phyloP scores from a whole-genome alignment of 2,797 vertebrate genomes.

The Pachyuromys duprasi region DNA sequence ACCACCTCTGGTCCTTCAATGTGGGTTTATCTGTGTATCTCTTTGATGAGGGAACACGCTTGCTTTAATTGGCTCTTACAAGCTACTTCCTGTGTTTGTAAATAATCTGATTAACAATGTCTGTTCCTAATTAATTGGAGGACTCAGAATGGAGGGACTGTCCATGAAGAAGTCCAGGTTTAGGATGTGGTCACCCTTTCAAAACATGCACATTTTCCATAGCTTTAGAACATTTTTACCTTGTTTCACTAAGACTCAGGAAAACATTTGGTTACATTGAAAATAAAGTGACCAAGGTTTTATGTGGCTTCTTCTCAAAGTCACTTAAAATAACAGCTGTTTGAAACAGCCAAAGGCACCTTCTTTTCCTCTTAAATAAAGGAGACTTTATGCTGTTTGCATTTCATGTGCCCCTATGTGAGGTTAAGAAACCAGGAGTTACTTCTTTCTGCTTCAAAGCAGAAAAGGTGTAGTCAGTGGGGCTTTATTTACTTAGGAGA shows the following conservation, averaged over 20 bases:
- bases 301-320: not conserved
- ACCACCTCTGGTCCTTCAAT: slow-evolving; percentile 66
- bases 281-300: not conserved
- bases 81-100: slow-evolving; percentile 34
- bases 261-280: not conserved
- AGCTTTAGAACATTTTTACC: not conserved
- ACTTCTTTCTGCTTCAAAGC: not conserved
- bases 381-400: not conserved
- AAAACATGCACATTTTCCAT: not conserved
- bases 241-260: not conserved
- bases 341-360: not conserved
- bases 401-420: not conserved
- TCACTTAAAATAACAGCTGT: not conserved
- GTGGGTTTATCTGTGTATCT: slow-evolving; percentile 74
- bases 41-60: slow-evolving; percentile 81
- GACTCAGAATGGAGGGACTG: not conserved
- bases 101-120: slow-evolving; percentile 66
- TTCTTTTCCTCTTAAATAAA: not conserved
- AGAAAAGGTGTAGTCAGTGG: not conserved
- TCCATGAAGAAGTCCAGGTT: not conserved
- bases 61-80: not conserved
- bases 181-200: not conserved
- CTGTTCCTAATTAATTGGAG: slow-evolving; percentile 48
- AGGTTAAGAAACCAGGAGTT: not conserved
- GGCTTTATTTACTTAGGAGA: not conserved